These are phyloP conservation scores for Physocephala rufipes DNA, from an alignment of 2,888 invertebrate species.

Conservation along the genomic window DNA sequence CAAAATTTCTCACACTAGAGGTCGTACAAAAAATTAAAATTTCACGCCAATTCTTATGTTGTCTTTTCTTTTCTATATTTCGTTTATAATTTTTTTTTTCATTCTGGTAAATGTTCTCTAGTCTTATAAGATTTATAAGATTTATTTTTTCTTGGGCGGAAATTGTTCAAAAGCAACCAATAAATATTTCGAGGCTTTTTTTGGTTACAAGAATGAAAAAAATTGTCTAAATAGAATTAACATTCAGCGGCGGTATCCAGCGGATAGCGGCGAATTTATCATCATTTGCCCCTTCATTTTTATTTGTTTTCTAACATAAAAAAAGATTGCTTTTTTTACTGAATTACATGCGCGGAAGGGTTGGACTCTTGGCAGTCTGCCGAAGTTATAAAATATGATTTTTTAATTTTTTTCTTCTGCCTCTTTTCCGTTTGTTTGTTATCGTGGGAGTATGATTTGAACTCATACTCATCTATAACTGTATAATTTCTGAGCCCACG, in stretches of 20 bases:
- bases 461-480: constrained; percentile 5
- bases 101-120: constrained; percentile 45
- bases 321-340: constrained; percentile 46
- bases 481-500: not conserved
- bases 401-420: not conserved
- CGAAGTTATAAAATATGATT: constrained; percentile 20
- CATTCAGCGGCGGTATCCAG: constrained; percentile 22
- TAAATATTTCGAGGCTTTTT: constrained; percentile 10
- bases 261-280: constrained; percentile 23
- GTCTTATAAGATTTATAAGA: constrained; percentile 26
- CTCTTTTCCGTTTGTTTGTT: constrained; percentile 3
- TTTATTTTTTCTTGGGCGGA: constrained; percentile 19
- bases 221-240: constrained; percentile 30
- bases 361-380: constrained; percentile 58
- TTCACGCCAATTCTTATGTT: constrained; percentile 63
- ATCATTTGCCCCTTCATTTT: constrained; percentile 39
- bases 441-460: constrained; percentile 22
- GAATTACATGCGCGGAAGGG: constrained; percentile 7
- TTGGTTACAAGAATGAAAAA: constrained; percentile 15
- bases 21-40: constrained; percentile 53
- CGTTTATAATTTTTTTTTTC: constrained; percentile 47
- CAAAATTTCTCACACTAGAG: not conserved
- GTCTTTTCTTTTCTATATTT: constrained; percentile 36
- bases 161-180: constrained; percentile 21
- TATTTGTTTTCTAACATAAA: constrained; percentile 32